Base-by-base conservation (phyloP, 2,113 vertebrate species). In the Coregonus clupeaformis region DNA sequence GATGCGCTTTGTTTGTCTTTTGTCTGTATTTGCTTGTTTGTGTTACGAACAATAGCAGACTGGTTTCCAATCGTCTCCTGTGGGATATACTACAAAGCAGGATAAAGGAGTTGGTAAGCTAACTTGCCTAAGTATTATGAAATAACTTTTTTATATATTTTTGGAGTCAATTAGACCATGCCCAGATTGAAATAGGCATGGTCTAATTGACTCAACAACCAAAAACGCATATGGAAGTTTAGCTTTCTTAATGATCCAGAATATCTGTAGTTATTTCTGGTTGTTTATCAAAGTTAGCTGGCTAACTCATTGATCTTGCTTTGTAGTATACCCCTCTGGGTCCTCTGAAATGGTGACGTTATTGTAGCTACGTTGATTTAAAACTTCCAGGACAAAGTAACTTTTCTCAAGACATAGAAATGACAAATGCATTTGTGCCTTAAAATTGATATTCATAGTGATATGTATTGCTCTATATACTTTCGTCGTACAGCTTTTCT, bases 401-500 rank as follows among this genome's bases (percentile, higher is more conserved):
- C 25, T 69, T 73, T 45, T 71, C 49, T 63, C 5, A 20, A 24
- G 57, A 60, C 18, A 6, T 59, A 9, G n/a, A 77, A 75, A 76
- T 52, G 77, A 76, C 32, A 73, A 80, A 82, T 72, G 72, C 55
- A 82, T 86, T 81, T 89, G 91, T 92, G 92, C 91, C 92, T 93
- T 93, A 91, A 90, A 77, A 80, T 71, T 76, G 57, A 74, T 66
- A 71, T 76, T 78, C 73, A 72, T 68, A 70, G 69, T 72, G 5
- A 73, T 60, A 42, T 75, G 14, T 1, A 9, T 60, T 52, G 49
- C 49, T 52, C 42, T 71, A 5, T 71, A n/a, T 74, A n/a, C 11
- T 5, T 57, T 36, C 4, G 5, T 7, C 7, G 25, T 11, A 42
- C 36, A 42, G 36, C 9, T 67, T 65, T 67, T 20, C 20, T 32